Evolutionary conservation across 2,888 invertebrate species (phyloP).

Genomic region (Aspidiotus destructor): DNA sequence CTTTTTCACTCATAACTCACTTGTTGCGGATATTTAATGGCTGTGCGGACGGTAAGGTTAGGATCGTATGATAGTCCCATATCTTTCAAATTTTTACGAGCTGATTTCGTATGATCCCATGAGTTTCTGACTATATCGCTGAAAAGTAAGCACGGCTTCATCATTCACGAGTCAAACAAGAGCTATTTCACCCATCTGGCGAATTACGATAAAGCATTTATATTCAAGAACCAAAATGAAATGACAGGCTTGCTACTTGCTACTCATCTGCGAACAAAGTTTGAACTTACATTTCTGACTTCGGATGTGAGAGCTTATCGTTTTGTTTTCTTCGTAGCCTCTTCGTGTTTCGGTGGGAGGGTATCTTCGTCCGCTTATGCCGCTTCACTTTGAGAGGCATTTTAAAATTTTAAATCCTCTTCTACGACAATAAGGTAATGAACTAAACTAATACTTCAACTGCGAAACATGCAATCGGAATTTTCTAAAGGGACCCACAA

Average conservation of each 20-base stretch:
- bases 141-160: not conserved
- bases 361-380: not conserved
- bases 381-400: not conserved
- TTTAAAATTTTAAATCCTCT: not conserved
- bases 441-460: too few species aligned
- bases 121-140: constrained; percentile 31
- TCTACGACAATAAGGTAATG: too few species aligned
- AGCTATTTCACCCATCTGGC: not conserved
- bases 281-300: not conserved
- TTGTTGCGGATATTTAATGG: not conserved
- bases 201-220: not conserved
- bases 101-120: constrained; percentile 34
- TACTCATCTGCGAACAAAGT: not conserved
- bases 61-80: constrained; percentile 35
- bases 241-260: not conserved
- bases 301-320: not conserved
- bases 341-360: not conserved
- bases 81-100: constrained; percentile 33
- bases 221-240: not conserved
- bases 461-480: too few species aligned
- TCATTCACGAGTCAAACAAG: not conserved
- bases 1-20: constrained; percentile 3
- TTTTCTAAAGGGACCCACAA: too few species aligned
- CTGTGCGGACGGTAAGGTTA: constrained; percentile 1
- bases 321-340: not conserved